Percentiles rank a stretch among this genome's conserved stretches.
Evolutionary conservation across 2,888 invertebrate genomes (phyloP).

Genomic region (Synergus umbraculus): DNA sequence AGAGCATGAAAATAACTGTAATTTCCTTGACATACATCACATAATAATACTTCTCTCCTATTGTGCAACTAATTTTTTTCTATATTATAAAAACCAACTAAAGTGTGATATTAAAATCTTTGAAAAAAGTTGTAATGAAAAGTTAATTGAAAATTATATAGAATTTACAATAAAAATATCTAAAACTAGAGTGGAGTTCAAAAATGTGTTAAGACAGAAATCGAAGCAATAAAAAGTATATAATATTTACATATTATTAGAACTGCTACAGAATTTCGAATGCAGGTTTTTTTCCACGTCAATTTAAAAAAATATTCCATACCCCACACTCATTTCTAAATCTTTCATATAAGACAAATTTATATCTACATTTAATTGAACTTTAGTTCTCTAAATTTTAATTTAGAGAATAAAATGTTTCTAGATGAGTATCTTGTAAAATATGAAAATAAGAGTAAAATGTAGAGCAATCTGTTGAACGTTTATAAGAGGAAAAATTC

Average conservation of each 20-base stretch:
- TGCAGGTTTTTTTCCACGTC: not conserved
- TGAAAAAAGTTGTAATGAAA: not conserved
- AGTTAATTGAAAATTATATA: not conserved
- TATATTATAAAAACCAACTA: conserved; percentile 26
- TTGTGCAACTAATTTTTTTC: conserved; percentile 4
- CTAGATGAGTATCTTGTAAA: not conserved
- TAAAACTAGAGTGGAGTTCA: no score
- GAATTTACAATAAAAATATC: not conserved
- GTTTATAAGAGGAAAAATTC: not conserved
- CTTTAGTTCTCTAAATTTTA: not conserved
- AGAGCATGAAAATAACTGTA: not conserved
- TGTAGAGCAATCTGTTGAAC: no score
- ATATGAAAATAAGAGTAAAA: not conserved
- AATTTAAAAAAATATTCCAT: no score
- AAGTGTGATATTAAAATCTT: not conserved
- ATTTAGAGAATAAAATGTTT: not conserved
- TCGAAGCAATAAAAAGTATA: conserved; percentile 40
- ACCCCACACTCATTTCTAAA: not conserved
- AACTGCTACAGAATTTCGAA: not conserved
- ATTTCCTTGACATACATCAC: conserved; percentile 30
- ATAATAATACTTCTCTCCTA: conserved; percentile 22
- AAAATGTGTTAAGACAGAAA: not conserved
- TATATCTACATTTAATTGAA: not conserved
- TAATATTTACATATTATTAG: not conserved
- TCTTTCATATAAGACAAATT: not conserved